Base-by-base conservation (phyloP, 2,888 invertebrate genomes). In the Cryptocephalus moraei region DNA sequence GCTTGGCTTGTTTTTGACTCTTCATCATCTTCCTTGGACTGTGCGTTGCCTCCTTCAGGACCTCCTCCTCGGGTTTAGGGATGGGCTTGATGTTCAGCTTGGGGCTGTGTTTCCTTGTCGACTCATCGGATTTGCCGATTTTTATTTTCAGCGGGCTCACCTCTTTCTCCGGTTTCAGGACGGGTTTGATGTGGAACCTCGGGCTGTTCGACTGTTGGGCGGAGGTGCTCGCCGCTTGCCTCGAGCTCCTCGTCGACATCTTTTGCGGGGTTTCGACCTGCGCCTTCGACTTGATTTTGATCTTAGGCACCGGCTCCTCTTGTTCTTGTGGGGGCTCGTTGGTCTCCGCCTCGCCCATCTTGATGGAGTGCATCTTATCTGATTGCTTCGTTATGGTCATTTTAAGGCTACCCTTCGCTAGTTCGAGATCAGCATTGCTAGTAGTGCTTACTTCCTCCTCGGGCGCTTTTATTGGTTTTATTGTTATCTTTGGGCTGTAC, bases 1-100 rank as follows among this genome's bases (percentile, higher is more conserved):
- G 54, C 8, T 71, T 65, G 61, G 73, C 74, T 34, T 73, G 33
- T 4, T 60, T 55, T 9, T 75, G 71, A 62, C 76, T 77, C 48
- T 76, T 75, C 41, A 71, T 75, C 47, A 49, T 49, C 39, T 54
- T 74, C 71, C 46, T 47, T 65, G 75, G 73, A 32, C 47, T 51
- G 9, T 36, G 48, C 48, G 38, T 47, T 48, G 22, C 11, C 39
- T 43, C 43, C 11, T 41, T 45, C 9, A 33, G 44, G 3, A 22
- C 2, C 12, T 58, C 56, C 36, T 62, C 62, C 9, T 58, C 57
- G 8, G 55, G 50, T 41, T 53, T 53, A 8, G 54, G 49, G 8
- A 41, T 32, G 11, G 39, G 32, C 22, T 50, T 54, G 11, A 45
- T 45, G 36, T 51, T 55, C 45, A 60, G 55, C 49, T 64, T 63